Percentiles rank a stretch among this genome's conserved stretches.
Conservation (phyloP, 2,888 invertebrate genomes). For the Phalangium opilio region DNA sequence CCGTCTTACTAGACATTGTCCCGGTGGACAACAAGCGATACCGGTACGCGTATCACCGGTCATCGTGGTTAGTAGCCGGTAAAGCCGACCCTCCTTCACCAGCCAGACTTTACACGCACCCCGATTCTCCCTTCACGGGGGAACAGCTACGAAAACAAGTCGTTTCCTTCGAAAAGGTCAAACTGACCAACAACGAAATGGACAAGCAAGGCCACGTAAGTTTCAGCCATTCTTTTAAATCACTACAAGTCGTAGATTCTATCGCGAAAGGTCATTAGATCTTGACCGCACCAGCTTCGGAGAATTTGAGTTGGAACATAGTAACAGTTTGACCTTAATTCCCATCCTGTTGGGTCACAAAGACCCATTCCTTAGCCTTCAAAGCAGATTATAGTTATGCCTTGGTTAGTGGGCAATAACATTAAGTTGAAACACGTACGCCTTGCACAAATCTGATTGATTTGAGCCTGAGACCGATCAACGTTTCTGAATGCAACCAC, state of each 20-base stretch:
- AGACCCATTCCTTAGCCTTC: too few relatives aligned
- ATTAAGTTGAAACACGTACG: too few relatives aligned
- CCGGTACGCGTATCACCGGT: constrained; percentile 90
- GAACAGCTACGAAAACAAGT: constrained; percentile 92
- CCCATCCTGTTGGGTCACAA: neutral
- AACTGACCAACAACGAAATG: constrained; percentile 95
- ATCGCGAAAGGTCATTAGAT: neutral
- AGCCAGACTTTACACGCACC: constrained; percentile 82
- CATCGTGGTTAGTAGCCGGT: constrained; percentile 94
- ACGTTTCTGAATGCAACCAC: too few relatives aligned
- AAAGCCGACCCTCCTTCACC: constrained; percentile 95
- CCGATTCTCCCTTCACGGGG: constrained; percentile 87
- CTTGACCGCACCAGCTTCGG: neutral
- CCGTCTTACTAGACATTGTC: constrained; percentile 87
- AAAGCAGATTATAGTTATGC: too few relatives aligned
- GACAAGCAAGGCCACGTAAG: constrained; percentile 86
- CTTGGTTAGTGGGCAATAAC: too few relatives aligned
- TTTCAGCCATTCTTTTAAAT: too few relatives aligned
- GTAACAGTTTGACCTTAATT: neutral
- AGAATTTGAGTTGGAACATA: constrained; percentile 2
- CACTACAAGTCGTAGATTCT: too few relatives aligned
- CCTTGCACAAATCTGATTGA: too few relatives aligned
- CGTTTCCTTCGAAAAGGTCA: constrained; percentile 95
- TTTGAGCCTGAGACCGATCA: too few relatives aligned
- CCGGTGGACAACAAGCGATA: constrained; percentile 92